These are phyloP conservation scores for Mareca penelope DNA, from an alignment of 2,797 vertebrate species.

Conservation along the genomic window DNA sequence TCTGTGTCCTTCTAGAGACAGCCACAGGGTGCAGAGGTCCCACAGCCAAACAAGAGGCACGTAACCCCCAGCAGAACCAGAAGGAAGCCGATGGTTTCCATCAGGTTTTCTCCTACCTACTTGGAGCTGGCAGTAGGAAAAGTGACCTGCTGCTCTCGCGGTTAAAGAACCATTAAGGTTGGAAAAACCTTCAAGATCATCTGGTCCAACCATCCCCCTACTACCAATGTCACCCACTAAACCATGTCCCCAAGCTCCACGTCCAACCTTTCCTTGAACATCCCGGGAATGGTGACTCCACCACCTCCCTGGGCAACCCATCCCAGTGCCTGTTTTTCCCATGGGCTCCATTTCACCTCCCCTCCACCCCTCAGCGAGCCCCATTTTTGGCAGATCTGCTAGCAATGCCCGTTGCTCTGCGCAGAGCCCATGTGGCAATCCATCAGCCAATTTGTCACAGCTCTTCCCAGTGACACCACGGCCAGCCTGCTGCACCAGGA, in stretches of 20 bases:
- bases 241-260: too few relatives aligned
- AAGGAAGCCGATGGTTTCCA: neutral
- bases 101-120: neutral
- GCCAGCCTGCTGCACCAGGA: neutral
- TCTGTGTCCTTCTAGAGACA: neutral
- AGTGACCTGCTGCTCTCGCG: neutral
- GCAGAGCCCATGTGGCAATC: neutral
- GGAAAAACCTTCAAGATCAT: too few relatives aligned
- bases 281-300: too few relatives aligned
- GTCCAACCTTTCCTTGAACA: too few relatives aligned
- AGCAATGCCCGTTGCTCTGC: neutral
- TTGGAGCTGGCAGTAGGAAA: neutral
- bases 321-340: too few relatives aligned
- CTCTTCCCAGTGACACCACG: neutral
- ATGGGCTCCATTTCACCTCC: neutral
- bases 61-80: neutral
- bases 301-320: too few relatives aligned
- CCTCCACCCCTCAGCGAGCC: fast-evolving
- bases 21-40: fast-evolving
- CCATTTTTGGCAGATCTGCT: neutral
- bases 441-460: neutral
- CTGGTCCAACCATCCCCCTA: too few relatives aligned
- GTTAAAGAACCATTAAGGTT: too few relatives aligned
- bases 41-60: neutral
- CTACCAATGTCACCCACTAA: too few relatives aligned